Base-by-base conservation (phyloP, 1,140 invertebrate genomes). In the Ips nitidus region DNA sequence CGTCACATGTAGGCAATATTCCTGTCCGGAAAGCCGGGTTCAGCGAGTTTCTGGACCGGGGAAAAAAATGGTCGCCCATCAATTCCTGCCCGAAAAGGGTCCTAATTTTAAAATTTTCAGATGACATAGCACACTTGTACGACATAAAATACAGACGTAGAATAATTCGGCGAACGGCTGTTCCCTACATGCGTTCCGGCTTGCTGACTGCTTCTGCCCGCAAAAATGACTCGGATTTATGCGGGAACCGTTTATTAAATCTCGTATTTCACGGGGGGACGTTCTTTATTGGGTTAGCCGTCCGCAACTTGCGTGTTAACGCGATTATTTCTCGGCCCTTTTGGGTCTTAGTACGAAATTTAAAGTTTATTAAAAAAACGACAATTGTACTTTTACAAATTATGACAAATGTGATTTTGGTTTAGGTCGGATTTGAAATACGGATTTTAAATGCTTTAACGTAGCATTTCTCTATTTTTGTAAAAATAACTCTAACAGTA, bases 101-200 rank as follows among this genome's bases (percentile, higher is more conserved):
- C 67, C 61, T 69, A 69, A 63, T 69, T 69, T 69, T 63, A 69
- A 69, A 69, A 63, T 63, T 69, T 69, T 69, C 60, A 69, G 67
- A 69, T 69, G 67, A 69, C 67, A 64, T 45, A 45, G 67, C 67
- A 69, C 67, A 69, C 67, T 69, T 69, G 67, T 63, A 69, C 40
- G 67, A 47, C 60, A 69, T 69, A 69, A 69, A 69, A 69, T 57
- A 69, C 67, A 69, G 67, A 64, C 67, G 59, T 47, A 69, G 61
- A 69, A 63, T 69, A 69, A 69, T 69, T 69, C 60, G 5, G 39
- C 41, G 41, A 57, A 52, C 67, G 67, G 67, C 67, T 62, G 67
- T 69, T 69, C 47, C 60, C 67, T 69, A 63, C 67, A 69, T 53
- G 67, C 59, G 57, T 59, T 42, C 53, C 53, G 53, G 53, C n/a